Evolutionary conservation across 2,888 invertebrate species (phyloP).

Genomic region (Neoascia interrupta): DNA sequence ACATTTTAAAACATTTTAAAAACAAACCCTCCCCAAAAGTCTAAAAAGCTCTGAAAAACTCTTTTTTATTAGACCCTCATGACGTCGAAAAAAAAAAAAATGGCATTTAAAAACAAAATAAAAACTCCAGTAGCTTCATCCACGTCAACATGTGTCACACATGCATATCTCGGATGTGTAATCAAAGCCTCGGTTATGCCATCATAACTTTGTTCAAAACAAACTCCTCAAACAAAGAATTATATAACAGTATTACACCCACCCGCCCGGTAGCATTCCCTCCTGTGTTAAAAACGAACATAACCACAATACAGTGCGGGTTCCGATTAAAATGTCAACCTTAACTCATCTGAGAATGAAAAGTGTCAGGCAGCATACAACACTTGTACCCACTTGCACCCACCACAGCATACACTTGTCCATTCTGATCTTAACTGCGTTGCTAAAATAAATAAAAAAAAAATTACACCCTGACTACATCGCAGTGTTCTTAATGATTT

Average conservation of each 20-base stretch:
- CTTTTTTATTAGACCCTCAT: too few relatives aligned
- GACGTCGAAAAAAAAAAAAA: too few relatives aligned
- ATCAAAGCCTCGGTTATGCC: slow-evolving; percentile 42
- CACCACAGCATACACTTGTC: background rate
- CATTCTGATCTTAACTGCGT: slow-evolving; percentile 5
- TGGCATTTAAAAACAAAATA: too few relatives aligned
- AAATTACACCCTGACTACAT: slow-evolving; percentile 17
- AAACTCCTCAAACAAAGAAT: slow-evolving; percentile 38
- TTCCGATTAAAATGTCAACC: slow-evolving; percentile 9
- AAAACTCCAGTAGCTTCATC: slow-evolving; percentile 12
- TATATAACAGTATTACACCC: slow-evolving; percentile 16
- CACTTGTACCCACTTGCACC: background rate
- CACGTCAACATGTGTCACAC: slow-evolving; percentile 34
- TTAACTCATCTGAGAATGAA: background rate
- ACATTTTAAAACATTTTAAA: too few relatives aligned
- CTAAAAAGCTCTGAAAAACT: too few relatives aligned
- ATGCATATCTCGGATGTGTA: slow-evolving; percentile 27
- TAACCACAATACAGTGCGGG: slow-evolving; percentile 3
- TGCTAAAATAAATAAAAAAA: too few relatives aligned
- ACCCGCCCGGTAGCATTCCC: background rate
- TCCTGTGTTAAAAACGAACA: slow-evolving; percentile 3
- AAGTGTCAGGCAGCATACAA: background rate
- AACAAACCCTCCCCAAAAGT: too few relatives aligned
- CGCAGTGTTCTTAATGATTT: background rate
- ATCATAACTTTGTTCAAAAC: slow-evolving; percentile 41